Base-by-base conservation (phyloP, 2,888 invertebrate genomes). In the Drosophila robusta region DNA sequence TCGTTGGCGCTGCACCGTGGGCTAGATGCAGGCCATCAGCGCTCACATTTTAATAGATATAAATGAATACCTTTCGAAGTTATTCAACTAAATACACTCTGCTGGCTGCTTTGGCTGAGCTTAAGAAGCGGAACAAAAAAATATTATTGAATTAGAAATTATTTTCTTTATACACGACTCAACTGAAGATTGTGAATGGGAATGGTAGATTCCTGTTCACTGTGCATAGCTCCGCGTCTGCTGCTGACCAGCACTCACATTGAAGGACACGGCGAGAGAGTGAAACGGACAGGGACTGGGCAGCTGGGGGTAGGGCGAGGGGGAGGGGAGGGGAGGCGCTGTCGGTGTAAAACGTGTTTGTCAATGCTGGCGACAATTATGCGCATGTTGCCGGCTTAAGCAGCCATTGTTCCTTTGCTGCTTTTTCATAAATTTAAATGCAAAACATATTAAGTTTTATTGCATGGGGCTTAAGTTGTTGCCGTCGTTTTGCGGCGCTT, bases 381-480 rank as follows among this genome's bases (percentile, higher is more conserved):
- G 83, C 76, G 87, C 83, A 85, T 83, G 83, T 87, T 85, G 85
- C 77, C 82, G 70, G 85, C 83, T 83, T 83, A 87, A 87, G 83
- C 83, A 87, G 77, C 82, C 87, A 87, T 87, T 83, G 82, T 81
- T 84, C 83, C 81, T 68, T 68, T 45, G 64, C 57, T 57, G 61
- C 57, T 73, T 81, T 84, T 83, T 83, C 85, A 83, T 85, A 85
- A 83, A 83, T 83, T 83, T 83, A 83, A 83, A 83, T 83, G 81
- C 87, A 79, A 87, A 83, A 87, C 83, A 85, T 83, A 87, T 83
- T 83, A 87, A 85, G 87, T 85, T 83, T 83, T 78, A 83, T 83
- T 72, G 87, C 87, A 85, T 62, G 71, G 69, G 45, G 76, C 74
- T 74, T 70, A 74, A 74, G 74, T 70, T 74, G 70, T 69, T 64